Base-by-base conservation (phyloP, 2,888 invertebrate species). In the Melangyna quadrimaculata region DNA sequence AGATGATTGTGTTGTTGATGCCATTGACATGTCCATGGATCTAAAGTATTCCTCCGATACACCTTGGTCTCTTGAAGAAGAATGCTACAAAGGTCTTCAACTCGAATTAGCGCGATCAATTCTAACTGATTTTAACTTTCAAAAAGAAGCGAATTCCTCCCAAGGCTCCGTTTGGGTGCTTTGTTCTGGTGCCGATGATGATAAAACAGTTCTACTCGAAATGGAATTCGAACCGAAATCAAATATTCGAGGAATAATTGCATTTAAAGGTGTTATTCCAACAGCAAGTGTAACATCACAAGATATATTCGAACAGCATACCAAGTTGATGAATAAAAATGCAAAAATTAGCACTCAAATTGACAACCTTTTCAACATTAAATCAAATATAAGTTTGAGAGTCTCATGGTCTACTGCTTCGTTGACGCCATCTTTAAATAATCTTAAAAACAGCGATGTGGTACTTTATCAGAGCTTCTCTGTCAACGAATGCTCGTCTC, bases 121-220 rank as follows among this genome's bases (percentile, higher is more conserved):
- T 37, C 84, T 92, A 3, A 89, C 88, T 57, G 87, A 88, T 3
- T 88, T 88, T 10, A 87, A 88, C 4, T 89, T 91, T 32, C 91
- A 91, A 78, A 73, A 87, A 8, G 78, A 87, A 8, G 70, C 80
- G 4, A 48, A 35, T 10, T 59, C 79, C 8, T 82, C 81, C 5
- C 22, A 75, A 5, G 92, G 92, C 0, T 90, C 93, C 90, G 78
- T 93, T 90, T 89, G 95, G 96, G 69, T 93, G 94, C 87, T 95
- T 94, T 93, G 95, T 95, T 83, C 93, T 93, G 78, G 93, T 94
- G 24, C 93, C 0, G 94, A 95, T 89, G 67, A 73, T 4, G 92
- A 94, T 48, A 93, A 94, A 17, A 91, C 90, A 0, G 84, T 90
- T 19, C 55, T 92, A 1, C 70, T 91, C 9, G 89, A 90, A 63